Percentiles rank a stretch among this genome's conserved stretches.
Evolutionary conservation across 2,888 invertebrate genomes (phyloP).

Genomic region (Dichetophora obliterata): DNA sequence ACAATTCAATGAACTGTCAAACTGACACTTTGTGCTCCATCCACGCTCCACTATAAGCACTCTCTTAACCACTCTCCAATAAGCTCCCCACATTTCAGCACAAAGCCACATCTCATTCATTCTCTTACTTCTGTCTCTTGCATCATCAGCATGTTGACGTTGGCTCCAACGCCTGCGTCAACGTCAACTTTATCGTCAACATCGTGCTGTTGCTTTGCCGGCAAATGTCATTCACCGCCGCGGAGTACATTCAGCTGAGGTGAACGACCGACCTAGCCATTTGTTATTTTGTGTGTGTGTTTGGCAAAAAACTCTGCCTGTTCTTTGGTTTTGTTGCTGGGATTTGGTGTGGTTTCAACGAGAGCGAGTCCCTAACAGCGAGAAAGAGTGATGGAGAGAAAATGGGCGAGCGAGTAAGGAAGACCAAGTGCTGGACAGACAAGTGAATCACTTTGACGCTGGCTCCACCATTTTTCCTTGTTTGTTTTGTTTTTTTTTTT

Average conservation of each 20-base stretch:
- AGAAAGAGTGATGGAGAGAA: slow-evolving; percentile 1
- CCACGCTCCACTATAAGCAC: neutral
- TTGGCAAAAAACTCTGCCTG: slow-evolving; percentile 34
- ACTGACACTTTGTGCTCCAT: slow-evolving; percentile 12
- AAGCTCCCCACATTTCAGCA: neutral
- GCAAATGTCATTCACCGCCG: slow-evolving; percentile 48
- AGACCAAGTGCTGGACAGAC: neutral
- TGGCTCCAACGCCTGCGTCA: neutral
- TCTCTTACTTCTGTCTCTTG: slow-evolving; percentile 25
- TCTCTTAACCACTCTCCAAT: neutral
- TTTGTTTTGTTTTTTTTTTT: neutral
- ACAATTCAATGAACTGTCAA: neutral
- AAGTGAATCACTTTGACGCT: neutral
- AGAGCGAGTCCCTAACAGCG: neutral
- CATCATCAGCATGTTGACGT: slow-evolving; percentile 19
- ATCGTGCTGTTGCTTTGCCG: slow-evolving; percentile 38
- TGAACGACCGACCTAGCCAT: slow-evolving; percentile 71
- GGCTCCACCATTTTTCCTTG: slow-evolving; percentile 1
- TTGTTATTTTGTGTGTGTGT: slow-evolving; percentile 57
- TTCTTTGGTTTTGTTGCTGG: slow-evolving; percentile 31
- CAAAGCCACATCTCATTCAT: neutral
- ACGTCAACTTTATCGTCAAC: neutral
- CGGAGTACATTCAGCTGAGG: slow-evolving; percentile 54
- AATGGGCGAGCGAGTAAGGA: neutral
- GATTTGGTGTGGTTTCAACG: slow-evolving; percentile 11